These are phyloP conservation scores for Tethea ocularis DNA, from an alignment of 2,888 invertebrate species.

Conservation along the genomic window DNA sequence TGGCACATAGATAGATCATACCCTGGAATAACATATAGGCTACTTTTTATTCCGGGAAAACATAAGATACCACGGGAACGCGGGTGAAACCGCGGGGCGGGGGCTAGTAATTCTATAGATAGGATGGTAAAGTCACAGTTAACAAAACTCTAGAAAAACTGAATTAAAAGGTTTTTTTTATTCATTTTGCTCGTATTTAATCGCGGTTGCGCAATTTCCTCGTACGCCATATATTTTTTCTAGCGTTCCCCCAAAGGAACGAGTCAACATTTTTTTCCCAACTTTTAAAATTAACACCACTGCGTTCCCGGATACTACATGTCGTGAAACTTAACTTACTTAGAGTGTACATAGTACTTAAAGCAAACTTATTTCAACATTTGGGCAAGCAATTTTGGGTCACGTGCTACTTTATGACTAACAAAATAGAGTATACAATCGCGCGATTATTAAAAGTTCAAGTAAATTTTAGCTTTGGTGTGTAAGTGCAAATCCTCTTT, in stretches of 20 bases:
- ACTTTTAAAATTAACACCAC: slow-evolving; percentile 43
- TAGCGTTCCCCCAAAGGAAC: slow-evolving; percentile 23
- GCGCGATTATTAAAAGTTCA: not conserved
- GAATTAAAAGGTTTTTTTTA: slow-evolving; percentile 14
- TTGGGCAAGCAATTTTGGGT: not conserved
- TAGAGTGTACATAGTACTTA: slow-evolving; percentile 13
- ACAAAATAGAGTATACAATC: not conserved
- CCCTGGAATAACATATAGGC: no score
- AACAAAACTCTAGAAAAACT: not conserved
- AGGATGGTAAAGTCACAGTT: no score
- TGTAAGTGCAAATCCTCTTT: slow-evolving; percentile 44
- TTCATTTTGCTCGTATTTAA: slow-evolving; percentile 25
- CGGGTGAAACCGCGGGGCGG: no score
- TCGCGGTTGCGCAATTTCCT: slow-evolving; percentile 29
- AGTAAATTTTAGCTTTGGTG: slow-evolving; percentile 16
- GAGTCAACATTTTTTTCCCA: slow-evolving; percentile 25
- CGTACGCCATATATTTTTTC: slow-evolving; percentile 24
- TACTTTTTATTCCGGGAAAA: no score
- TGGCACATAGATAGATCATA: no score
- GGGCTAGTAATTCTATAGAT: no score
- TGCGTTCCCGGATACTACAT: slow-evolving; percentile 27
- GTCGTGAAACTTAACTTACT: slow-evolving; percentile 34
- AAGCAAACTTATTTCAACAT: slow-evolving; percentile 7
- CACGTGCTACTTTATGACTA: not conserved
- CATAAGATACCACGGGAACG: no score